Conservation (phyloP, 1,140 invertebrate genomes). For the Tyrophagus putrescentiae region DNA sequence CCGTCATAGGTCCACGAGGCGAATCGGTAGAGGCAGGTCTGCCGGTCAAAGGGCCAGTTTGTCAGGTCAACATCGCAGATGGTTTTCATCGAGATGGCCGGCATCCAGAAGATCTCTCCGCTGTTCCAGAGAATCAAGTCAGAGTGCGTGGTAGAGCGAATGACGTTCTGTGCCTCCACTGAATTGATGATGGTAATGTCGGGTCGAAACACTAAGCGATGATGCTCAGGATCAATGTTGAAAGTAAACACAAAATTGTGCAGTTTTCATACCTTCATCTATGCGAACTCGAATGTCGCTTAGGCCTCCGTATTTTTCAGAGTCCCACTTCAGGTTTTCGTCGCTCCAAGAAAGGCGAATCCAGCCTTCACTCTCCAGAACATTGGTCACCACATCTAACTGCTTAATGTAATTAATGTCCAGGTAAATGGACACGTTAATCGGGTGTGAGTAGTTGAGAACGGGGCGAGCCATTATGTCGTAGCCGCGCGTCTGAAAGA, state of each 20-base stretch:
- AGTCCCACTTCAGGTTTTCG: slow-evolving; percentile 84
- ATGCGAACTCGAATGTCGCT: slow-evolving; percentile 84
- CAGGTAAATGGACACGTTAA: slow-evolving; percentile 5
- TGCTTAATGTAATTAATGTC: slow-evolving; percentile 11
- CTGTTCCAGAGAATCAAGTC: slow-evolving; percentile 79
- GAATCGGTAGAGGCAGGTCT: slow-evolving; percentile 88
- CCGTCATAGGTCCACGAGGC: slow-evolving; percentile 97
- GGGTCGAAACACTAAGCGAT: slow-evolving; percentile 19
- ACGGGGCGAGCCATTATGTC: slow-evolving; percentile 12
- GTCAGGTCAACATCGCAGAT: slow-evolving; percentile 92
- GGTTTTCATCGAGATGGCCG: slow-evolving; percentile 85
- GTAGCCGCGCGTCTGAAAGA: slow-evolving; percentile 16
- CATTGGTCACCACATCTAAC: slow-evolving; percentile 9
- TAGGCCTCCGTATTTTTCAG: slow-evolving; percentile 80
- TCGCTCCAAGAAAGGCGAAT: slow-evolving; percentile 38
- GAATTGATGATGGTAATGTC: slow-evolving; percentile 18
- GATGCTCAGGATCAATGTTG: slow-evolving; percentile 47
- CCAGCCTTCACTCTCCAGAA: slow-evolving; percentile 18
- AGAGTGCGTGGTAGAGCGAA: slow-evolving; percentile 37
- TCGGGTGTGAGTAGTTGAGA: slow-evolving; percentile 1
- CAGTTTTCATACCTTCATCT: slow-evolving; percentile 84
- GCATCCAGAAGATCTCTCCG: slow-evolving; percentile 47
- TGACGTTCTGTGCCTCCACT: slow-evolving; percentile 8
- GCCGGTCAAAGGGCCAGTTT: slow-evolving; percentile 90
- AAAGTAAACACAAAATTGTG: slow-evolving; percentile 90